Evolutionary conservation across 2,888 invertebrate genomes (phyloP).

Genomic region (Gryllus longicercus): DNA sequence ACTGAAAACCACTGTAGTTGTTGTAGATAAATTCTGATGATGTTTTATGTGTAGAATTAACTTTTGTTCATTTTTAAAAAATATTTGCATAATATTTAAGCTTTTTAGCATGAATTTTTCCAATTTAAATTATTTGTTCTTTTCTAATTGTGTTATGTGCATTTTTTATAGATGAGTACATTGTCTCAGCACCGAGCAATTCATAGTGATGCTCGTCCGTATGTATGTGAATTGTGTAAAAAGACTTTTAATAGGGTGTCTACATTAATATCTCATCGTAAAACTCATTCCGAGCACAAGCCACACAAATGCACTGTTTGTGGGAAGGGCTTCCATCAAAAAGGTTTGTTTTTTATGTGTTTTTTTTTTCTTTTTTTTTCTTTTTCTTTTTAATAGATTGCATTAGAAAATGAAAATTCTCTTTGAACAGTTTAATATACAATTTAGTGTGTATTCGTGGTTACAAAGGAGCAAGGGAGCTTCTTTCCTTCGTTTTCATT

Average conservation of each 20-base stretch:
- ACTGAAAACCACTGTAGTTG: too few relatives aligned
- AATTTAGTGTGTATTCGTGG: too few relatives aligned
- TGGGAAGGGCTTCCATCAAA: slow-evolving; percentile 76
- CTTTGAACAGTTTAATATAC: too few relatives aligned
- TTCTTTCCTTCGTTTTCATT: too few relatives aligned
- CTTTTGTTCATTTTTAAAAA: too few relatives aligned
- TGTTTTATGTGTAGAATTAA: too few relatives aligned
- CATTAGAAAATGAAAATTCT: too few relatives aligned
- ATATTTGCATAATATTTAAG: not conserved
- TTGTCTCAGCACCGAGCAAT: slow-evolving; percentile 74
- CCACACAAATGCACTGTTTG: slow-evolving; percentile 71
- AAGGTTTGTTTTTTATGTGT: slow-evolving; percentile 54
- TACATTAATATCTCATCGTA: slow-evolving; percentile 74
- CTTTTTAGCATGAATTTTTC: not conserved
- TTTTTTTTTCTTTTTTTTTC: too few relatives aligned
- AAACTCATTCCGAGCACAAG: slow-evolving; percentile 71
- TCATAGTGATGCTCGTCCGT: slow-evolving; percentile 70
- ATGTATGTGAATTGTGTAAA: slow-evolving; percentile 66
- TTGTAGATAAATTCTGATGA: too few relatives aligned
- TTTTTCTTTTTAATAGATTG: too few relatives aligned
- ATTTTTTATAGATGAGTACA: slow-evolving; percentile 63
- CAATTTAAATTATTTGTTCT: not conserved
- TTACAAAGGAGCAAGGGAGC: too few relatives aligned
- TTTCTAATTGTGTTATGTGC: slow-evolving; percentile 27
- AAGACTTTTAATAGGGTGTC: slow-evolving; percentile 77